Conservation (phyloP, 2,797 vertebrate species). For the Pipistrellus pygmaeus region DNA sequence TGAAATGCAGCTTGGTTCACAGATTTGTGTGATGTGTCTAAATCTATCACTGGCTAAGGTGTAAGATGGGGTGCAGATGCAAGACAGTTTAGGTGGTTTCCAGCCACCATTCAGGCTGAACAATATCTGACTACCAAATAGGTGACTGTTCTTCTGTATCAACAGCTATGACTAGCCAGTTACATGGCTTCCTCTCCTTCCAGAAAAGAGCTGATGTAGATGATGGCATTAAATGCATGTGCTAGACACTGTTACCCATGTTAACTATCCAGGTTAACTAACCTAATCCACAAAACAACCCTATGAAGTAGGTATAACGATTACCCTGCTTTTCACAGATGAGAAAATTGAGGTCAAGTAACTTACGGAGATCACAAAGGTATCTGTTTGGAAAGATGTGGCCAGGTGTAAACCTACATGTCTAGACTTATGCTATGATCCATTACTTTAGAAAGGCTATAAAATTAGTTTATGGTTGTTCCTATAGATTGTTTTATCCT, state of each 20-base stretch:
- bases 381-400: neutral
- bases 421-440: neutral
- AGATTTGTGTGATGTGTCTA: neutral
- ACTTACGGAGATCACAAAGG: neutral
- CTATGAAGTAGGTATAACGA: neutral
- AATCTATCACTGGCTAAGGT: neutral
- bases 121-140: neutral
- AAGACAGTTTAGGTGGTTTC: neutral
- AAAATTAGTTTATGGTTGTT: neutral
- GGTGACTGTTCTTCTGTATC: neutral
- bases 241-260: neutral
- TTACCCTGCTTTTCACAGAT: neutral
- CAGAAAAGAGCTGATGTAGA: neutral
- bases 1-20: neutral
- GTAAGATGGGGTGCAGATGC: neutral
- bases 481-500: neutral
- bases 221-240: neutral
- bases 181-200: neutral
- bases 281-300: neutral
- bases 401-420: neutral
- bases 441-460: slow-evolving; percentile 7
- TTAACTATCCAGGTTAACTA: neutral
- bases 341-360: neutral
- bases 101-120: neutral
- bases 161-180: neutral